phyloP scores from a whole-genome alignment of 2,797 vertebrate species.

The Neopelma chrysocephalum region DNA sequence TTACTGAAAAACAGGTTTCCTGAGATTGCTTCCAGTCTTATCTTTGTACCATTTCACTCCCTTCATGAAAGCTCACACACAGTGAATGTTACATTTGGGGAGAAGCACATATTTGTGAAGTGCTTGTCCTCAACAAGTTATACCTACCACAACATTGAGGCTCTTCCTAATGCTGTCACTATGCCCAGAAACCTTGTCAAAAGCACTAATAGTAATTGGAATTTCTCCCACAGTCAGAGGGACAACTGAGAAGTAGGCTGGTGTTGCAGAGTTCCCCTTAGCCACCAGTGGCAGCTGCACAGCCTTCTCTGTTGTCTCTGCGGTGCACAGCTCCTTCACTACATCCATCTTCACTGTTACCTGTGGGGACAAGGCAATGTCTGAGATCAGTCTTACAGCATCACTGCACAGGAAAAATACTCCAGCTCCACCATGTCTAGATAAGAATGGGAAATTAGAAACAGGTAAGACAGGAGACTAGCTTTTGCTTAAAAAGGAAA shows the following conservation, averaged over 20 bases:
- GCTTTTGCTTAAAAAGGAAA: not conserved
- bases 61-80: not conserved
- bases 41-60: not conserved
- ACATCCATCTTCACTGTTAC: conserved; percentile 59
- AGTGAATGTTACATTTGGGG: fast-evolving
- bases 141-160: conserved; percentile 73
- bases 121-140: not conserved
- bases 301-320: not conserved
- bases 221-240: conserved; percentile 68
- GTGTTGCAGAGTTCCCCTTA: conserved; percentile 65
- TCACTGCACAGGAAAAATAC: not conserved
- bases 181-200: not conserved
- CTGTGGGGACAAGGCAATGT: not conserved
- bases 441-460: not conserved
- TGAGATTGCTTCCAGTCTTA: not conserved
- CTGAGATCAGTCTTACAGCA: not conserved
- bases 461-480: not conserved
- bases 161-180: conserved; percentile 64
- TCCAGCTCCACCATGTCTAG: not conserved
- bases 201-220: conserved; percentile 67
- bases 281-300: conserved; percentile 34
- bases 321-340: conserved; percentile 60
- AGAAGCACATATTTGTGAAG: not conserved
- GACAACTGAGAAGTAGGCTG: conserved; percentile 74
- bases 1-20: not conserved